Percentiles rank a stretch among this genome's conserved stretches.
Conservation (phyloP, 2,888 invertebrate species). For the Branchellion lobata region DNA sequence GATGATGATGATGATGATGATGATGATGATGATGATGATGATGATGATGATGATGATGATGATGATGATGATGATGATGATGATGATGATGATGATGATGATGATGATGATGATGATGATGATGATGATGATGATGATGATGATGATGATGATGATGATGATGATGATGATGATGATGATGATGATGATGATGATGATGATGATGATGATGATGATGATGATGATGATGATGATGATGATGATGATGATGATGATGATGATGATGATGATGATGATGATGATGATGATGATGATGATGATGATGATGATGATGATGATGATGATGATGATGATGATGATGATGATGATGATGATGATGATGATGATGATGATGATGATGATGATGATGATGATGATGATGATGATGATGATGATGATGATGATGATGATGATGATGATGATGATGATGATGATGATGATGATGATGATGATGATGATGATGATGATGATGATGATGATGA, state of each 20-base stretch:
- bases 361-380: conserved; percentile 25
- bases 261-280: conserved; percentile 28
- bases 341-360: conserved; percentile 13
- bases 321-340: conserved; percentile 16
- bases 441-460: neutral
- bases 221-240: conserved; percentile 13
- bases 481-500: neutral
- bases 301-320: conserved; percentile 14
- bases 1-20: conserved; percentile 14
- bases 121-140: conserved; percentile 34
- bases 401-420: conserved; percentile 14
- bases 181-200: conserved; percentile 36
- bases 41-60: conserved; percentile 14
- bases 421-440: neutral
- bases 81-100: conserved; percentile 12
- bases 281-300: conserved; percentile 21
- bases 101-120: conserved; percentile 12
- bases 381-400: neutral
- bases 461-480: neutral
- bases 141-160: conserved; percentile 31
- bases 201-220: conserved; percentile 32
- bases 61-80: conserved; percentile 14
- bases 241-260: conserved; percentile 15
- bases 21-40: conserved; percentile 14
- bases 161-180: conserved; percentile 33